Conservation (phyloP, 2,797 vertebrate genomes). For the Periparus ater region DNA sequence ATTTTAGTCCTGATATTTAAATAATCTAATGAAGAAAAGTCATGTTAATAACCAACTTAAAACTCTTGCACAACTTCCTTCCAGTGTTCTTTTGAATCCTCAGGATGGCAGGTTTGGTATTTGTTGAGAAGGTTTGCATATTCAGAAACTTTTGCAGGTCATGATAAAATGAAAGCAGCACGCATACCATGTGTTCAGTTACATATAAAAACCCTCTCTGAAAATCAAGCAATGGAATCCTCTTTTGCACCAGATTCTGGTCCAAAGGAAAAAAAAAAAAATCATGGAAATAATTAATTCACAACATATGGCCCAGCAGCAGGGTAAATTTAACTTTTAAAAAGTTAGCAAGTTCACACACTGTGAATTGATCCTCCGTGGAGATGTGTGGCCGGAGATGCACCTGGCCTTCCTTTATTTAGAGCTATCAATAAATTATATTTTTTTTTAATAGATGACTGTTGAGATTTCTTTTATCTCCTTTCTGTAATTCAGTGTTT, state of each 20-base stretch:
- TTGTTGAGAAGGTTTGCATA: neutral
- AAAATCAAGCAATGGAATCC: neutral
- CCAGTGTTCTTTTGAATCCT: neutral
- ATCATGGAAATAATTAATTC: neutral
- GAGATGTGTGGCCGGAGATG: neutral
- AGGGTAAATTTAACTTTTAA: neutral
- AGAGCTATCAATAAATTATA: neutral
- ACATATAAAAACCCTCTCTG: neutral
- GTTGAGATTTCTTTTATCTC: neutral
- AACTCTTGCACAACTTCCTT: neutral
- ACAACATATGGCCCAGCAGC: neutral
- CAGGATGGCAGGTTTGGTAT: neutral
- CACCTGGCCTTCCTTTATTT: neutral
- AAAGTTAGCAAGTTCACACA: neutral
- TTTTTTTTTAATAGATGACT: neutral
- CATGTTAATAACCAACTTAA: neutral
- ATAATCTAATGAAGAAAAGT: neutral
- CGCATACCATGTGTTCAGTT: neutral
- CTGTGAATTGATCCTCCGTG: neutral
- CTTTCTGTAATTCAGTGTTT: neutral
- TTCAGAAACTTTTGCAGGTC: neutral
- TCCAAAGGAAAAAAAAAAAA: neutral
- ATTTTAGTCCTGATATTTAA: neutral
- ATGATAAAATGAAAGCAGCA: neutral
- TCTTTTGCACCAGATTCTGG: neutral